Evolutionary conservation across 2,113 vertebrate genomes (phyloP).

Genomic region (Rhinopomastus cyanomelas): DNA sequence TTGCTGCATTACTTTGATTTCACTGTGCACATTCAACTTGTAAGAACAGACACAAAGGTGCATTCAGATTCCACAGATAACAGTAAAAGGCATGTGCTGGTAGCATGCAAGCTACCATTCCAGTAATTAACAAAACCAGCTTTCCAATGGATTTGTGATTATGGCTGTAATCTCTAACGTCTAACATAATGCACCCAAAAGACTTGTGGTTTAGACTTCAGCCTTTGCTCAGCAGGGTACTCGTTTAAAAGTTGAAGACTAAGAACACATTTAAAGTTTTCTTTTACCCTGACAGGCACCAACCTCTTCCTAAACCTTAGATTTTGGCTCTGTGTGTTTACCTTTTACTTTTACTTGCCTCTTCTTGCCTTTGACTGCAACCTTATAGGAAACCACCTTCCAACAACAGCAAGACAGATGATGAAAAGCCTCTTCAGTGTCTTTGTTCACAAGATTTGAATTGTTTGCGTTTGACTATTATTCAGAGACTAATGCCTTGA

Average conservation of each 20-base stretch:
- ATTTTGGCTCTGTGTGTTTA: constrained; percentile 3
- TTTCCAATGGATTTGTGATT: not conserved
- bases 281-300: not conserved
- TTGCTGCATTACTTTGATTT: not conserved
- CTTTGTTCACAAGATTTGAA: not conserved
- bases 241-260: not conserved
- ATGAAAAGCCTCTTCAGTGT: not conserved
- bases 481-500: not conserved
- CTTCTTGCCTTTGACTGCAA: constrained; percentile 32
- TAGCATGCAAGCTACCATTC: not conserved
- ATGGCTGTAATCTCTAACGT: not conserved
- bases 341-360: constrained; percentile 19
- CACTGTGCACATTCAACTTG: not conserved
- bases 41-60: not conserved
- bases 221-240: not conserved
- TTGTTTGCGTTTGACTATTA: not conserved
- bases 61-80: not conserved
- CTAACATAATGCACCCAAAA: not conserved
- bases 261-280: not conserved
- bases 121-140: not conserved
- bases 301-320: not conserved
- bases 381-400: constrained; percentile 38
- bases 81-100: not conserved
- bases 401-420: not conserved
- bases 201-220: not conserved